Conservation (phyloP, 2,797 vertebrate species). For the Crax fasciolata region DNA sequence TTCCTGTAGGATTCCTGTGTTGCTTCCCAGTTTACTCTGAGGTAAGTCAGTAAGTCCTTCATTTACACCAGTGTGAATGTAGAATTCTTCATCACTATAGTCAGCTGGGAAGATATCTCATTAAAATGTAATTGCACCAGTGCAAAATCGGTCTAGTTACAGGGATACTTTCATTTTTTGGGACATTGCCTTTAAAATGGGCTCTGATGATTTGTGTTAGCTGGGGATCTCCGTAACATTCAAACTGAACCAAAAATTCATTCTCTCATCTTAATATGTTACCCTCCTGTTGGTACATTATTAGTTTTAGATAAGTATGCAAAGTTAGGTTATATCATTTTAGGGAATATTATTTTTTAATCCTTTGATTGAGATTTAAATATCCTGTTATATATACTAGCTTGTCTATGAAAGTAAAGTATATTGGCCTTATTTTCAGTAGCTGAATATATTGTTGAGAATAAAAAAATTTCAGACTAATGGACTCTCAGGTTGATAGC, state of each 20-base stretch:
- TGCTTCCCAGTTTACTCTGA: not conserved
- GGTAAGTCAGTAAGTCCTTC: not conserved
- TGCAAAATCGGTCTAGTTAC: not conserved
- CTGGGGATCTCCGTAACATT: not conserved
- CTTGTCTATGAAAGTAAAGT: not conserved
- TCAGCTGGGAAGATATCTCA: not conserved
- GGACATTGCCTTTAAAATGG: not conserved
- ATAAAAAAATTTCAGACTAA: not conserved
- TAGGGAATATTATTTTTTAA: not conserved
- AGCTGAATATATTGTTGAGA: not conserved
- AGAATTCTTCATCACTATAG: not conserved
- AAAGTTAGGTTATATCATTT: not conserved
- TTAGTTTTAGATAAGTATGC: not conserved
- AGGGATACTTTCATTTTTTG: not conserved
- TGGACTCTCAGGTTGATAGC: not conserved
- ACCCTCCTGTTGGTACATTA: not conserved
- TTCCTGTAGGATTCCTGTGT: not conserved
- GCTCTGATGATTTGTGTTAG: not conserved
- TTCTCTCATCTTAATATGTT: constrained; percentile 2
- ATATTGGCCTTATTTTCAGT: not conserved
- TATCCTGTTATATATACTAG: not conserved
- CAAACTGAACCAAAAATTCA: constrained; percentile 14
- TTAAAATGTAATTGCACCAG: not conserved
- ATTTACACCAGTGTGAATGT: constrained; percentile 27
- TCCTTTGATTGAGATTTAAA: not conserved